A percentile compares a stretch with the other conserved stretches of the same genome.
Conservation (phyloP, 2,888 invertebrate genomes). For the Tipula helvola region DNA sequence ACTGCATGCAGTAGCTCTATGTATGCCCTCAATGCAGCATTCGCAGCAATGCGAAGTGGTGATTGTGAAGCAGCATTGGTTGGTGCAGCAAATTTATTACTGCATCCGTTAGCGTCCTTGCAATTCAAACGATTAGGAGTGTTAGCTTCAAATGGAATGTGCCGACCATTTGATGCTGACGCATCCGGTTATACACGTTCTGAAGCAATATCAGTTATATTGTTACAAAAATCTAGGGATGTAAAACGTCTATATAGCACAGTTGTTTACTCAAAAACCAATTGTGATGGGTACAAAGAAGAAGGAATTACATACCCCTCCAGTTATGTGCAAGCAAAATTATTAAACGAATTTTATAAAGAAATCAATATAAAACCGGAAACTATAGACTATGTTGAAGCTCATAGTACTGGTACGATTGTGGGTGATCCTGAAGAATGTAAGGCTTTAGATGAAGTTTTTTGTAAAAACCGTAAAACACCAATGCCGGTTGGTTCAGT, state of each 20-base stretch:
- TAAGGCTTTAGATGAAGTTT: conserved; percentile 64
- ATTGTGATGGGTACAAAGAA: conserved; percentile 28
- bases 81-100: too few species aligned
- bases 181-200: conserved; percentile 76
- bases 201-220: conserved; percentile 52
- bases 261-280: conserved; percentile 60
- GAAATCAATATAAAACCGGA: conserved; percentile 59
- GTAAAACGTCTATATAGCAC: conserved; percentile 56
- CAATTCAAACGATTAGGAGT: conserved; percentile 39
- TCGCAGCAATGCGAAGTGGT: conserved; percentile 60
- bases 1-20: conserved; percentile 66
- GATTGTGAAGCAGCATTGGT: conserved; percentile 53
- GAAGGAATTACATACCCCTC: conserved; percentile 58
- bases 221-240: conserved; percentile 34
- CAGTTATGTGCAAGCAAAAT: conserved; percentile 31
- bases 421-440: conserved; percentile 25
- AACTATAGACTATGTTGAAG: conserved; percentile 48
- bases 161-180: conserved; percentile 80
- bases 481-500: conserved; percentile 45
- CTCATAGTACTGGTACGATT: too few species aligned
- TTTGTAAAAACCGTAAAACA: conserved; percentile 59
- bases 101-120: too few species aligned
- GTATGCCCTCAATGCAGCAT: conserved; percentile 74
- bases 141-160: conserved; percentile 71
- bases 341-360: conserved; percentile 47